Evolutionary conservation across 2,888 invertebrate genomes (phyloP).

Genomic region (Conistra vaccinii): DNA sequence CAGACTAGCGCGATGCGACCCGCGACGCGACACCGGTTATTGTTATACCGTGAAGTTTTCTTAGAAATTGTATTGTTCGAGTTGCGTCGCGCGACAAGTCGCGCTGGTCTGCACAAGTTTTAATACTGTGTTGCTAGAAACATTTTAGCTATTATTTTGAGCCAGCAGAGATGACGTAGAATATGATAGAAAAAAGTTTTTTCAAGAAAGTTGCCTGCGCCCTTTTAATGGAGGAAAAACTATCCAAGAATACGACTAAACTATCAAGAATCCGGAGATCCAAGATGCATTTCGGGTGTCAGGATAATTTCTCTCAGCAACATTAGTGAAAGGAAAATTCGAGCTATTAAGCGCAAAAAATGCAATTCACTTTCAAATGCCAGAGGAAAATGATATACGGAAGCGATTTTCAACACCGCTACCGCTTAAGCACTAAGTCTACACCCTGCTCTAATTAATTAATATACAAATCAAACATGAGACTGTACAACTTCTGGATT

Average conservation of each 20-base stretch:
- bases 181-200: not conserved
- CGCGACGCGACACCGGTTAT: no score
- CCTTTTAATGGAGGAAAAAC: not conserved
- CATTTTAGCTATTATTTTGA: not conserved
- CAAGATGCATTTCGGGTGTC: no score
- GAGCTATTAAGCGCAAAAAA: not conserved
- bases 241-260: not conserved
- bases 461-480: conserved; percentile 67
- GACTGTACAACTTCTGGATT: conserved; percentile 56
- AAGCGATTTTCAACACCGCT: conserved; percentile 32
- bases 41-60: no score
- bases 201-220: not conserved
- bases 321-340: not conserved
- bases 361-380: not conserved
- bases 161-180: not conserved
- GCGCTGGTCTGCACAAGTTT: no score
- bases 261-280: no score
- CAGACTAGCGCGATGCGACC: no score
- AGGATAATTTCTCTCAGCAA: no score
- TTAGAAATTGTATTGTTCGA: no score
- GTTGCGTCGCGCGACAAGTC: no score
- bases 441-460: conserved; percentile 52
- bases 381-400: not conserved
- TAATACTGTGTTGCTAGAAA: not conserved
- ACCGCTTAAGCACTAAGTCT: conserved; percentile 44